Evolutionary conservation across 2,888 invertebrate species (phyloP).

Genomic region (Phortica magna): DNA sequence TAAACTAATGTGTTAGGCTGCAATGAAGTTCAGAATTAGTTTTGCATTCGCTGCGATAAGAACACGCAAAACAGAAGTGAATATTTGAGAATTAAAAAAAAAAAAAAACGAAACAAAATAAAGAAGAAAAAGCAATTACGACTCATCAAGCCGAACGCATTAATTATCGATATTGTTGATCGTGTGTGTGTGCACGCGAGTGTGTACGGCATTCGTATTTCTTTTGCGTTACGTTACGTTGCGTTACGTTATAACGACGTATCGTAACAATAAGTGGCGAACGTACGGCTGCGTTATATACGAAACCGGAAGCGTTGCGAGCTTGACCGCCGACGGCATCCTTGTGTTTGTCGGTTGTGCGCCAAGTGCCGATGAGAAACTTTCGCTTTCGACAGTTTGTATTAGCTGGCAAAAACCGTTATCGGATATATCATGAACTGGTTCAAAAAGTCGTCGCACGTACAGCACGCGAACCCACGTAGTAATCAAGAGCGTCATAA

Average conservation of each 20-base stretch:
- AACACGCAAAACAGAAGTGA: background rate
- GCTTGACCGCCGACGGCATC: slow-evolving; percentile 1
- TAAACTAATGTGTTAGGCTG: slow-evolving; percentile 63
- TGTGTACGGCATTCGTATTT: no score
- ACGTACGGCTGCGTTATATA: background rate
- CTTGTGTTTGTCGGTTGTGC: background rate
- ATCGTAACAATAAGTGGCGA: background rate
- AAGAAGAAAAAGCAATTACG: background rate
- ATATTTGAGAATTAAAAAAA: background rate
- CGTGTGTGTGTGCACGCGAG: no score
- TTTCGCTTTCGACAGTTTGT: slow-evolving; percentile 82
- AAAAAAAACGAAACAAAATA: background rate
- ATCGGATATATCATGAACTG: slow-evolving; percentile 82
- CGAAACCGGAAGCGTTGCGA: background rate
- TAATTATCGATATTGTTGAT: no score
- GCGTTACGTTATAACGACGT: background rate
- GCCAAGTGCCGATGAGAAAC: slow-evolving; percentile 80
- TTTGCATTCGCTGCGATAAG: slow-evolving; percentile 64
- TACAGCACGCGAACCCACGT: slow-evolving; percentile 79
- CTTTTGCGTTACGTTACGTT: no score
- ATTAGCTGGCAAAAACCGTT: slow-evolving; percentile 83
- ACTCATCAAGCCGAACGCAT: no score
- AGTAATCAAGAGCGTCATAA: slow-evolving; percentile 44
- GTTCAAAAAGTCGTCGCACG: slow-evolving; percentile 83
- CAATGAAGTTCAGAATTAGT: slow-evolving; percentile 68